Evolutionary conservation across 2,888 invertebrate species (phyloP), one percentile per base, ranked within the genome.

Genomic region (Boloria euphrosyne): DNA sequence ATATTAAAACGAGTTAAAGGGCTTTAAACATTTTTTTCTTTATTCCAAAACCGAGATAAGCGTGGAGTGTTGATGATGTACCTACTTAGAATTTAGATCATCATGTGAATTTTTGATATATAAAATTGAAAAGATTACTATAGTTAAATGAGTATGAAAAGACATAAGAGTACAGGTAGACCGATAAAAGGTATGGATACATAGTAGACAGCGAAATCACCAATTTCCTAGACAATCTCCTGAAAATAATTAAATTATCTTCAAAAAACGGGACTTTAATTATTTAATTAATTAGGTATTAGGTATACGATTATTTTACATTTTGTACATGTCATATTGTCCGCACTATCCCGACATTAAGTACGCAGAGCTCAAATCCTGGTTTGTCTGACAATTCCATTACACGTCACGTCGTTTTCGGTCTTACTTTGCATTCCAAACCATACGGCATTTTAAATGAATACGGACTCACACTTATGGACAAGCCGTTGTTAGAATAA

Each of bases 391-490:
- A 67, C 60, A 49, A 58, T 79, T 76, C 73, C 79, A 73, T 85
- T 70, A 74, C 89, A 75, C 63, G 74, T 87, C 91, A 90, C 90
- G 89, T 87, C 66, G 74, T 72, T 73, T 82, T 83, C 80, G 80
- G 79, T 76, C 80, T 82, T 82, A 84, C 84, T 91, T 91, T 81
- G 87, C 86, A 91, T 90, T 90, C 90, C 70, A 74, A 79, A 80
- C 79, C 81, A 80, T 78, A 75, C 80, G 81, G 85, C 86, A 89
- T 89, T 90, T 87, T 83, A 89, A 90, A 89, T 80, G 81, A 82
- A 84, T 80, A 75, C 85, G 79, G 84, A 76, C 79, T 75, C 80
- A 76, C 78, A 75, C 78, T 78, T 79, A 78, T 78, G 77, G 75
- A 66, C 72, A 72, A 71, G 65, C 78, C 79, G 80, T 71, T 70